Percentiles rank a stretch among this genome's conserved stretches.
These are phyloP conservation scores for Musca domestica DNA, from an alignment of 1,140 invertebrate genomes.

Conservation along the genomic window DNA sequence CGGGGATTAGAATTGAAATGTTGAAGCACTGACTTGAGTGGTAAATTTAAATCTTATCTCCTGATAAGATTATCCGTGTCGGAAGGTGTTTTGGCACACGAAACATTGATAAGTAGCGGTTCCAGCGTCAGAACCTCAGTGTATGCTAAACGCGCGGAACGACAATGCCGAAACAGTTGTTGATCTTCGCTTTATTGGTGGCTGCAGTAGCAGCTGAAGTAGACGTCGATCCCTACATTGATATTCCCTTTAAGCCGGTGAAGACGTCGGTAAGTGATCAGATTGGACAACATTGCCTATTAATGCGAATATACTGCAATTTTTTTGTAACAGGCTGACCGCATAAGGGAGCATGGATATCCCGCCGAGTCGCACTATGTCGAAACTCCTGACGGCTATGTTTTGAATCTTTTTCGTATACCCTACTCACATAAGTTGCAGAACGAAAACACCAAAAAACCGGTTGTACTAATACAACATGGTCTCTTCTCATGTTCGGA, in stretches of 20 bases:
- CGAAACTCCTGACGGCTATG: slow-evolving; percentile 59
- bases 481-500: slow-evolving; percentile 75
- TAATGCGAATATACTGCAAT: slow-evolving; percentile 1
- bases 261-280: slow-evolving; percentile 34
- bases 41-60: no score
- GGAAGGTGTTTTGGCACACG: no score
- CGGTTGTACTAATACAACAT: slow-evolving; percentile 69
- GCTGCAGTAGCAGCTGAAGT: not conserved
- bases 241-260: slow-evolving; percentile 41
- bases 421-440: slow-evolving; percentile 43
- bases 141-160: no score
- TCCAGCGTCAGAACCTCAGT: no score
- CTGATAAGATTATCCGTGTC: no score
- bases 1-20: no score
- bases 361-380: slow-evolving; percentile 58
- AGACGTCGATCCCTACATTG: slow-evolving; percentile 35
- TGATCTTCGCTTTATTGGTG: not conserved
- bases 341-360: slow-evolving; percentile 55
- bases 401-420: slow-evolving; percentile 58
- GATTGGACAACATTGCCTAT: not conserved
- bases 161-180: not conserved
- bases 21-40: no score
- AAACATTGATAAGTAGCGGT: no score
- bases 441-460: slow-evolving; percentile 37
- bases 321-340: slow-evolving; percentile 41